Evolutionary conservation across 1,140 invertebrate species (phyloP).

Genomic region (Cyphomyrmex costatus): DNA sequence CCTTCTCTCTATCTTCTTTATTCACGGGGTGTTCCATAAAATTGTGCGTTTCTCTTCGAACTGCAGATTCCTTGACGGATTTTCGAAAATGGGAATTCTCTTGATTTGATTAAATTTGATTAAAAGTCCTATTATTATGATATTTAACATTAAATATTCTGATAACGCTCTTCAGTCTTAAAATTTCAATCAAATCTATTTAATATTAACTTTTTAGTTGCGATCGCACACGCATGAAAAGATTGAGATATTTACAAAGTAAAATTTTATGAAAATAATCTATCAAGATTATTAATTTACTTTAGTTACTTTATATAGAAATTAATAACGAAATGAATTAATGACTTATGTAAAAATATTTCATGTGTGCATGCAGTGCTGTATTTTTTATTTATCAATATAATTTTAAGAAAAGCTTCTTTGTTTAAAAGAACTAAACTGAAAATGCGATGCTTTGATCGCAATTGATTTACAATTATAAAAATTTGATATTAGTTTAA

Average conservation of each 20-base stretch:
- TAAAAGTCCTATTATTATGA: not conserved
- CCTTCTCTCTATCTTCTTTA: not conserved
- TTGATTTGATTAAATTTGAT: not conserved
- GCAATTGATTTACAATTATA: too few species aligned
- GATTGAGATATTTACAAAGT: not conserved
- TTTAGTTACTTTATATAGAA: not conserved
- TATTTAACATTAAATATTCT: not conserved
- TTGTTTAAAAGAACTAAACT: not conserved
- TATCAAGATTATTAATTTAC: not conserved
- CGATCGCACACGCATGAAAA: not conserved
- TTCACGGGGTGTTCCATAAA: constrained; percentile 34
- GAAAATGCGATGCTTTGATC: not conserved
- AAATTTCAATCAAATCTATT: not conserved
- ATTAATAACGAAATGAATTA: constrained; percentile 4
- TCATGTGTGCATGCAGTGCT: not conserved
- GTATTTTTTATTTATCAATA: not conserved
- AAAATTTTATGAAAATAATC: not conserved
- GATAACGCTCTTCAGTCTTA: not conserved
- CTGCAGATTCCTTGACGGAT: not conserved
- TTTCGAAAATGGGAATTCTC: not conserved
- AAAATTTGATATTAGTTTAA: not conserved
- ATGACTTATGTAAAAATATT: not conserved
- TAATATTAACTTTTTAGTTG: not conserved
- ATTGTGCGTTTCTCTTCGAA: not conserved
- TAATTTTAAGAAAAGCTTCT: not conserved